Evolutionary conservation across 2,888 invertebrate species (phyloP).

Genomic region (Ophion ventricosus): DNA sequence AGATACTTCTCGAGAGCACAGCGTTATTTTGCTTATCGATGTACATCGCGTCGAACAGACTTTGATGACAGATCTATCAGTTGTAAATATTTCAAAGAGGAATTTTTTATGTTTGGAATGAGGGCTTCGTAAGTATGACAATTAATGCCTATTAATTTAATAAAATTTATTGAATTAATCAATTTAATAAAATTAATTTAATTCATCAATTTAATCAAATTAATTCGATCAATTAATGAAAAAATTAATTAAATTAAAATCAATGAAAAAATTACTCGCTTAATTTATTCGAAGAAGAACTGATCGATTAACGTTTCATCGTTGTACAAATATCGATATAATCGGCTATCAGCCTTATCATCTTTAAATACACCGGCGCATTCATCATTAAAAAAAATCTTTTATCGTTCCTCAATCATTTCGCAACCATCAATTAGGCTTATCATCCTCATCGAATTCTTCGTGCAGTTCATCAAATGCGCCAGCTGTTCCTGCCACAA

Average conservation of each 20-base stretch:
- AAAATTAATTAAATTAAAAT: background rate
- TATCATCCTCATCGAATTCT: background rate
- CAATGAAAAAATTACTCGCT: background rate
- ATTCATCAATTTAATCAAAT: background rate
- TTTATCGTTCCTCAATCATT: background rate
- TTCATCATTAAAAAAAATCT: background rate
- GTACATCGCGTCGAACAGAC: no score
- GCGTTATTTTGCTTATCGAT: no score
- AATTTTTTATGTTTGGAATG: no score
- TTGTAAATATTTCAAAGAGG: no score
- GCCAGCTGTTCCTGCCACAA: background rate
- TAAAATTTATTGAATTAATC: background rate
- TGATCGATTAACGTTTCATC: background rate
- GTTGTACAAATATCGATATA: background rate
- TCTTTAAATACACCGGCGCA: background rate
- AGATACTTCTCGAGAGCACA: no score
- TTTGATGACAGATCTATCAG: no score
- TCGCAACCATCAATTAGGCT: background rate
- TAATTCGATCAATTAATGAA: background rate
- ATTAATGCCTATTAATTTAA: no score
- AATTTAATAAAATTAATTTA: background rate
- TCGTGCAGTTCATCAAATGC: background rate
- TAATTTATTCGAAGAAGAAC: background rate
- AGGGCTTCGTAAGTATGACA: no score
- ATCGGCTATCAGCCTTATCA: slow-evolving; percentile 16